Evolutionary conservation across 2,888 invertebrate species (phyloP), one percentile per base, ranked within the genome.

Genomic region (Isoperla grammatica): DNA sequence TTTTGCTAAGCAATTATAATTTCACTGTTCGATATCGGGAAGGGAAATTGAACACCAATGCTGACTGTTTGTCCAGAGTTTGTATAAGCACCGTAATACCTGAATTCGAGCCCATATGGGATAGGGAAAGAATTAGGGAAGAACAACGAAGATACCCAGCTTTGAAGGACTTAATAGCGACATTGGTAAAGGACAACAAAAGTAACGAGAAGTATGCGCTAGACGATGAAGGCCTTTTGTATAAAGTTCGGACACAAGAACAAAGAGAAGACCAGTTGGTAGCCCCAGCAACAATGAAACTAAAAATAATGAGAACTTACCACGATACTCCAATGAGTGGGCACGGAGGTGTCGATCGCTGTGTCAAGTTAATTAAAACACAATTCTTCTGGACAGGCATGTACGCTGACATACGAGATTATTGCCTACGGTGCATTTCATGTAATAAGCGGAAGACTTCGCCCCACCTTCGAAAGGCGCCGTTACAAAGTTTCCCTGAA

Each of bases 11-110:
- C 2, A 55, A 61, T 20, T 63, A 49, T 43, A 48, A 63, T 5
- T 57, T 46, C 13, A 43, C 15, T 1, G 61, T 66, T 2, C 22
- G 29, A 8, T 63, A 66, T 23, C 57, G 57, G 11, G 61, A 63
- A 8, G 66, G 66, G 0, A 40, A 19, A 8, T 1, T 17, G 5
- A 46, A 63, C 37, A 22, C 42, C 2, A 64, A 64, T 39, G 63
- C 64, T 0, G 65, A 66, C 42, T 55, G 55, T 0, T 48, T 65
- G 6, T 40, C 40, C 4, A 4, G 40, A 40, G 15, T 40, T 5
- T 4, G 4, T 12, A 15, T 40, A 15, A 12, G 5, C 3, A 12
- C 15, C n/a, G 15, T 15, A 15, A 4, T 4, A 40, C n/a, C 40
- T 13, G 4, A 6, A 4, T 40, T 6, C 12, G 40, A 6, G 11